Base-by-base conservation (phyloP, 2,113 vertebrate species). In the Cricetomys ansorgei region DNA sequence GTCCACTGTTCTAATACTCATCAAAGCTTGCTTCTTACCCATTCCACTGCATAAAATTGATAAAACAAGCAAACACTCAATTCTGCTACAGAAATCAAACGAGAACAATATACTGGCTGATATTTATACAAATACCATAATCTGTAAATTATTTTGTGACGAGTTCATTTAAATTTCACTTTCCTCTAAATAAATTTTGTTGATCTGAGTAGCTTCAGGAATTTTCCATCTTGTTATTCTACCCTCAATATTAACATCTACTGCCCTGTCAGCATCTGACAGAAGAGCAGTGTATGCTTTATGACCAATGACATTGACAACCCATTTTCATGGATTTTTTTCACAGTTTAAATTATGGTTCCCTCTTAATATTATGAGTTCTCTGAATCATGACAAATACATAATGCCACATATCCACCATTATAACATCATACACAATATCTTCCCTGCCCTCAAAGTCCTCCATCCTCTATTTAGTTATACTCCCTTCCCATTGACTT, bases 241-340 rank as follows among this genome's bases (percentile, higher is more conserved):
- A 73, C 37, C 0, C 1, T 13, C n/a, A 57, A 0, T 5, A 50
- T 43, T 40, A 31, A 40, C 7, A 34, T 3, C 1, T n/a, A 13
- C 34, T 79, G 34, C 25, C 34, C 19, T 50, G 31, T 25, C 43
- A 91, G n/a, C 9, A 1, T 57, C 34, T 34, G 11, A 31, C 17
- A 55, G 5, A 21, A 86, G 25, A 81, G 27, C 19, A 43, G 17
- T 16, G 6, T 21, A 21, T 45, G 73, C 4, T 43, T 45, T 75
- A 45, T 7, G 25, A 50, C 0, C 3, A 31, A 40, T 50, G 55
- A 29, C 6, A 57, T 0, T 67, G 45, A 31, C 3, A 73, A 16
- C n/a, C 27, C 7, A 25, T 73, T 86, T 48, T 55, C 17, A 40
- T 0, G 9, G 0, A 62, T 17, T 27, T 37, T 27, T 37, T 31